phyloP scores from a whole-genome alignment of 2,113 vertebrate genomes.

The Carollia perspicillata region DNA sequence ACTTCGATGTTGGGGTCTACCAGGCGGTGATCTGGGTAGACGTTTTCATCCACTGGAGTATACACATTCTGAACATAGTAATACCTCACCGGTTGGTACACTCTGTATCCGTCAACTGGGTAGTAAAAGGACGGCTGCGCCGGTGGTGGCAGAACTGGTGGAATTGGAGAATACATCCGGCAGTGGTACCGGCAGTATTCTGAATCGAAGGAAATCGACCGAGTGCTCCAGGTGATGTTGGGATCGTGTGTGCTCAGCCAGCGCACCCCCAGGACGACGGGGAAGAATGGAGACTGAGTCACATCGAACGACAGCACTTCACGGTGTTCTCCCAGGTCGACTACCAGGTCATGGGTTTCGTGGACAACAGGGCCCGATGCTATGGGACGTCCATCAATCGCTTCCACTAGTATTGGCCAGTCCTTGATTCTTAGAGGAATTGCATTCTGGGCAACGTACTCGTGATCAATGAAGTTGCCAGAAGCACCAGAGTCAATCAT shows the following conservation, averaged over 20 bases:
- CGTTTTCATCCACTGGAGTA: conserved; percentile 65
- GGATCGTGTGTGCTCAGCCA: conserved; percentile 73
- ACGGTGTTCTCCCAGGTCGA: conserved; percentile 72
- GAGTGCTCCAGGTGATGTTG: conserved; percentile 72
- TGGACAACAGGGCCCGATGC: conserved; percentile 71
- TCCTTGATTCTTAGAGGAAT: conserved; percentile 72
- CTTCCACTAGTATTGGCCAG: conserved; percentile 75
- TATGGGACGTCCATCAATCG: conserved; percentile 71
- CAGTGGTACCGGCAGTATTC: conserved; percentile 72
- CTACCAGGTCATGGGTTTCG: conserved; percentile 60
- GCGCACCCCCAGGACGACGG: conserved; percentile 70
- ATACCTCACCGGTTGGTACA: conserved; percentile 65
- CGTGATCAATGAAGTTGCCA: conserved; percentile 74
- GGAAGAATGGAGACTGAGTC: conserved; percentile 74
- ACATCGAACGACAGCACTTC: conserved; percentile 72
- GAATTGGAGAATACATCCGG: conserved; percentile 55
- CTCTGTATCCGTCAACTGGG: conserved; percentile 45
- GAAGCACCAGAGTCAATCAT: conserved; percentile 76
- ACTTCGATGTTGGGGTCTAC: conserved; percentile 57
- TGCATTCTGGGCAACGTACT: conserved; percentile 57
- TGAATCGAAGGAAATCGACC: conserved; percentile 65
- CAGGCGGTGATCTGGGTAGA: conserved; percentile 66
- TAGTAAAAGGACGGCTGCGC: not conserved
- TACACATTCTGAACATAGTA: conserved; percentile 72
- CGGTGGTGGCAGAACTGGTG: not conserved